Evolutionary conservation across 1,140 invertebrate genomes (phyloP).

Genomic region (Heliconius hewitsoni): DNA sequence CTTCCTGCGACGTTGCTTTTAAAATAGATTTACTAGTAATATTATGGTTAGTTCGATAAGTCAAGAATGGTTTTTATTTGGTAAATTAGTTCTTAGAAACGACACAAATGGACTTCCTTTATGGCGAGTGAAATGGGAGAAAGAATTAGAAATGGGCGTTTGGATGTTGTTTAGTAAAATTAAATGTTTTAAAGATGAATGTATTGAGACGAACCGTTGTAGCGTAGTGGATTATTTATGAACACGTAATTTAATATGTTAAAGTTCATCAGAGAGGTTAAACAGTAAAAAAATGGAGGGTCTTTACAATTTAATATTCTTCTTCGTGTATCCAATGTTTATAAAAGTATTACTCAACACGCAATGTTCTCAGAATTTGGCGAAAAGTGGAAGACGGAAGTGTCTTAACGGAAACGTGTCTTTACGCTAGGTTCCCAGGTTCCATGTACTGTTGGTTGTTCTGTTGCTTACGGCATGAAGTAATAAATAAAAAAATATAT

Average conservation of each 20-base stretch:
- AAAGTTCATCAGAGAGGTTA: neutral
- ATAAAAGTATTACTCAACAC: too few relatives aligned
- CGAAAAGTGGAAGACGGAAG: too few relatives aligned
- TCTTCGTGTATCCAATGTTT: too few relatives aligned
- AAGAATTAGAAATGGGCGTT: conserved; percentile 19
- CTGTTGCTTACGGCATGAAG: too few relatives aligned
- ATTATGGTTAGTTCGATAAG: conserved; percentile 44
- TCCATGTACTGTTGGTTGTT: too few relatives aligned
- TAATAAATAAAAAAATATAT: too few relatives aligned
- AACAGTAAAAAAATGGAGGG: neutral
- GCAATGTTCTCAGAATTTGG: too few relatives aligned
- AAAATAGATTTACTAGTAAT: conserved; percentile 68
- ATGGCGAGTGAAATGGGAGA: conserved; percentile 37
- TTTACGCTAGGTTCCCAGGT: too few relatives aligned
- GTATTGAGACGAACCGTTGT: neutral
- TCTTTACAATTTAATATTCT: neutral
- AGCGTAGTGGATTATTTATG: neutral
- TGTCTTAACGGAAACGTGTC: too few relatives aligned
- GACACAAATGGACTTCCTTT: conserved; percentile 68
- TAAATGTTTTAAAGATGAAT: neutral
- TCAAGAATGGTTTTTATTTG: conserved; percentile 60
- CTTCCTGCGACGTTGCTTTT: conserved; percentile 56
- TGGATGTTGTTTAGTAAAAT: neutral
- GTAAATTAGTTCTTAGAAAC: conserved; percentile 70
- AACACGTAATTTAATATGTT: neutral